A percentile compares a stretch with the other conserved stretches of the same genome.
phyloP scores from a whole-genome alignment of 2,113 vertebrate species.

The Peromyscus maniculatus region DNA sequence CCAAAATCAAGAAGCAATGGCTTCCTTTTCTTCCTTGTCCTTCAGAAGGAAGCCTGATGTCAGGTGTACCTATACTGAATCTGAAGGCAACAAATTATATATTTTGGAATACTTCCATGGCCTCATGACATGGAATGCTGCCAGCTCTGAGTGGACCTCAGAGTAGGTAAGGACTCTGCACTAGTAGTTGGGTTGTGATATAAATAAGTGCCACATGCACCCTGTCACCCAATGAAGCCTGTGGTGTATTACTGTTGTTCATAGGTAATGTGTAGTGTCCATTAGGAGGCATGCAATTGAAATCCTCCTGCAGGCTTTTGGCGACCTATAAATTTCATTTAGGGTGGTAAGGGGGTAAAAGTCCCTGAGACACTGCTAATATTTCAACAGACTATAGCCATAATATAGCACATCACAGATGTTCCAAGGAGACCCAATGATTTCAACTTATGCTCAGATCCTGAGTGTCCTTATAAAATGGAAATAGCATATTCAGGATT shows the following conservation, averaged over 20 bases:
- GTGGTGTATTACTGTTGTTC: neutral
- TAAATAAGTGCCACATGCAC: neutral
- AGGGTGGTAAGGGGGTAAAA: rapidly evolving
- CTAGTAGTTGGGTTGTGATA: neutral
- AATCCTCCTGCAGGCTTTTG: neutral
- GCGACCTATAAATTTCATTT: neutral
- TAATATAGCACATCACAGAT: neutral
- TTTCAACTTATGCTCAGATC: neutral
- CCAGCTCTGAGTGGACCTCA: neutral
- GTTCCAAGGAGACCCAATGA: neutral
- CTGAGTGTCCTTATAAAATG: neutral
- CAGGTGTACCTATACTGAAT: neutral
- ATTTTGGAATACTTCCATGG: neutral
- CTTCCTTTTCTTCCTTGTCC: neutral
- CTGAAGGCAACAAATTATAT: neutral
- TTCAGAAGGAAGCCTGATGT: neutral
- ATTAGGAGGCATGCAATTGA: neutral
- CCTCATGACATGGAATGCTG: neutral
- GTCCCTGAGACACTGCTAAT: neutral
- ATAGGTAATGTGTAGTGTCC: neutral
- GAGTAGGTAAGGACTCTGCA: neutral
- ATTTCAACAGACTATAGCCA: neutral
- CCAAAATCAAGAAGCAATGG: neutral
- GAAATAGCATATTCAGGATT: neutral
- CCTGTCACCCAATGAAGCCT: neutral